A percentile compares a stretch with the other conserved stretches of the same genome.
Evolutionary conservation across 2,797 vertebrate genomes (phyloP).

Genomic region (Sandelia bainsii): DNA sequence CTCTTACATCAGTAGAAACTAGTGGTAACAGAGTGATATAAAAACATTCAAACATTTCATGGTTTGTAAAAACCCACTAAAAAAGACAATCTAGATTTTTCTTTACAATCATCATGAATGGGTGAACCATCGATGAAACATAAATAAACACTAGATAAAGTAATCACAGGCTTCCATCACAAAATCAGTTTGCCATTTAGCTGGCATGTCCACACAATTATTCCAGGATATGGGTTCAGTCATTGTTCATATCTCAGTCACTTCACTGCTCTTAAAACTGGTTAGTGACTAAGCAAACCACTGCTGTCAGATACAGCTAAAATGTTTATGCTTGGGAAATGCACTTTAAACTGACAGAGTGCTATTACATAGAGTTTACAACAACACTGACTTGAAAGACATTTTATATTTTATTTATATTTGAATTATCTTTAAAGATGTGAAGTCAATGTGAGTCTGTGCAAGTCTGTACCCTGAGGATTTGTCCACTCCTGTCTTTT

Average conservation of each 20-base stretch:
- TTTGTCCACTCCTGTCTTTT: slow-evolving; percentile 6
- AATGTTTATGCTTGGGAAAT: slow-evolving; percentile 25
- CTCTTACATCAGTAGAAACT: slow-evolving; percentile 7
- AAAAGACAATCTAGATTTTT: neutral
- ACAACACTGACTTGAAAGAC: neutral
- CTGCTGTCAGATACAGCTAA: slow-evolving; percentile 20
- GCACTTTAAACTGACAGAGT: neutral
- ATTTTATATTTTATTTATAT: neutral
- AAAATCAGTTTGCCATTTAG: slow-evolving; percentile 31
- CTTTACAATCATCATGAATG: neutral
- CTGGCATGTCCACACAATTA: slow-evolving; percentile 38
- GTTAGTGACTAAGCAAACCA: slow-evolving; percentile 54
- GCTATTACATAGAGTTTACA: slow-evolving; percentile 2
- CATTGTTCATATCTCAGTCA: slow-evolving; percentile 65
- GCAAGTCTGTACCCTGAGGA: neutral
- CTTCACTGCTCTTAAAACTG: slow-evolving; percentile 37
- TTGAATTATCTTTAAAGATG: no score
- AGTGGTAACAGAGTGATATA: neutral
- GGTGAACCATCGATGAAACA: neutral
- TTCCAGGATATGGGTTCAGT: slow-evolving; percentile 54
- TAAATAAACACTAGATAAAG: slow-evolving; percentile 4
- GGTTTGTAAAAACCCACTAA: neutral
- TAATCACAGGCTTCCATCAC: slow-evolving; percentile 34
- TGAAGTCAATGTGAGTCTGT: neutral
- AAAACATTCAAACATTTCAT: neutral